phyloP scores from a whole-genome alignment of 2,888 invertebrate genomes.

The Cryptosula pallasiana region DNA sequence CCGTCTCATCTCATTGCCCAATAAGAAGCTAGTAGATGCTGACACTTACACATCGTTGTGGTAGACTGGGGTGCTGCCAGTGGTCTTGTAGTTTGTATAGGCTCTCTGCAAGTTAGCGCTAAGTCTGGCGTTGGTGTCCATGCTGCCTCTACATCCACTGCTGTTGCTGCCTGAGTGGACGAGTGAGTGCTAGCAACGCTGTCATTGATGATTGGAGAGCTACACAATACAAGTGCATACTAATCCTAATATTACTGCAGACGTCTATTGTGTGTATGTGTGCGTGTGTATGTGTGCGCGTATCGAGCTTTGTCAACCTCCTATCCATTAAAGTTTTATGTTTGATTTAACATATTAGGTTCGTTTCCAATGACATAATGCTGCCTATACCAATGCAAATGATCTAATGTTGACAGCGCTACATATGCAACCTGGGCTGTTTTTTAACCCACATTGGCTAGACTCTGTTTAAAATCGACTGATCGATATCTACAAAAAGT shows the following conservation, averaged over 20 bases:
- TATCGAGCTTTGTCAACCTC: background rate
- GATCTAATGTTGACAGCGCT: too few species aligned
- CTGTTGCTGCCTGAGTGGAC: background rate
- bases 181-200: background rate
- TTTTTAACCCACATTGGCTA: too few species aligned
- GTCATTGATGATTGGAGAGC: background rate
- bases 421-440: too few species aligned
- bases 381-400: too few species aligned
- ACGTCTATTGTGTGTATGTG: background rate
- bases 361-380: too few species aligned
- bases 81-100: background rate
- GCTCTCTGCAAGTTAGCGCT: constrained; percentile 15
- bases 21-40: too few species aligned
- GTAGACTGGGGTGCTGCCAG: background rate
- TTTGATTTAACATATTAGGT: background rate
- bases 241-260: background rate
- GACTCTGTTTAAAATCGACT: too few species aligned
- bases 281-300: too few species aligned
- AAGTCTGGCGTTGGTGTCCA: constrained; percentile 16
- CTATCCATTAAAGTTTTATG: background rate
- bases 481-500: too few species aligned
- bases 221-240: background rate
- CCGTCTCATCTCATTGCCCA: too few species aligned
- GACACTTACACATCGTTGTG: background rate
- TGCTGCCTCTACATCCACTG: too few species aligned